Conservation (phyloP, 2,797 vertebrate species). For the Gallinago nigripennis region DNA sequence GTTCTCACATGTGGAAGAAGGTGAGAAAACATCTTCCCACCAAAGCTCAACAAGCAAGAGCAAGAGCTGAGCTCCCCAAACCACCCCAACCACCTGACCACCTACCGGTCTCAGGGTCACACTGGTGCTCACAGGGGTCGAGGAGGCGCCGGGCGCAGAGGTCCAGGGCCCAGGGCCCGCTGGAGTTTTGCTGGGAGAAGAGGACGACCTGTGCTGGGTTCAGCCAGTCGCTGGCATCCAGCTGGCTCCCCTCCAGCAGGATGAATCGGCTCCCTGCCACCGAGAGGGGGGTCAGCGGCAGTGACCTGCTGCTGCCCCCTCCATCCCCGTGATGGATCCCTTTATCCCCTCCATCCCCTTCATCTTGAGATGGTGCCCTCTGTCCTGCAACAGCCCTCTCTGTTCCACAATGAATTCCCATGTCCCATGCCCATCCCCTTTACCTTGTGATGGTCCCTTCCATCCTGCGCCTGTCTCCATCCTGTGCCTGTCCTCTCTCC, state of each 20-base stretch:
- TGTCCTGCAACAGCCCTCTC: background rate
- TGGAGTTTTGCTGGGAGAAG: constrained; percentile 98
- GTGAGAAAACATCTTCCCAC: background rate
- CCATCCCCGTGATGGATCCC: background rate
- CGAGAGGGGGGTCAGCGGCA: accelerated
- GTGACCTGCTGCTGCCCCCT: background rate
- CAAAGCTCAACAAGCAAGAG: too few relatives aligned
- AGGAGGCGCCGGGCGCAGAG: constrained; percentile 93
- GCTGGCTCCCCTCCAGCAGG: constrained; percentile 93
- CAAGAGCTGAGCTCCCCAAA: background rate
- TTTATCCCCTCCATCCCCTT: background rate
- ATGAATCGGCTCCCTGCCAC: constrained; percentile 90
- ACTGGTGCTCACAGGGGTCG: constrained; percentile 97
- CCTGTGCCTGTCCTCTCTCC: background rate
- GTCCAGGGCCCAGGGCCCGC: constrained; percentile 93
- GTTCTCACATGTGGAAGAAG: accelerated
- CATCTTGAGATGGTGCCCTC: background rate
- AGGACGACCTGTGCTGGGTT: constrained; percentile 95
- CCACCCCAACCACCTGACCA: accelerated
- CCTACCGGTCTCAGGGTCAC: constrained; percentile 93
- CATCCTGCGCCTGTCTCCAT: too few relatives aligned
- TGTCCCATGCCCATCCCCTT: background rate
- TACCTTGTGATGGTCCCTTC: background rate
- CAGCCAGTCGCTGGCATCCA: constrained; percentile 97
- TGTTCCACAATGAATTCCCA: background rate